phyloP scores from a whole-genome alignment of 23 tunicate genomes.

The Styela plicata region DNA sequence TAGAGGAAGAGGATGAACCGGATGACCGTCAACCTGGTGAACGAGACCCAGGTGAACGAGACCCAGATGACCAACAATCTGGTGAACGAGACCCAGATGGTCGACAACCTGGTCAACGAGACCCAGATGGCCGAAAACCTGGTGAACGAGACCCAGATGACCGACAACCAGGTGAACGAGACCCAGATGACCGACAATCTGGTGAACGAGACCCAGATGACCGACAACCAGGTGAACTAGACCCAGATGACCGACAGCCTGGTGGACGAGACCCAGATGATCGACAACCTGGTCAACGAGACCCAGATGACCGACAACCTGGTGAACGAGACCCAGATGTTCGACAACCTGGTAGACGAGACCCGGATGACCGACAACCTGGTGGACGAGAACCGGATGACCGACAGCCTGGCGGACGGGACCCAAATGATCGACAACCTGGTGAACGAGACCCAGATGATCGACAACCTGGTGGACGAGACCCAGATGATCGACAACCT shows the following conservation, averaged over 20 bases:
- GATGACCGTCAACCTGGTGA: neutral
- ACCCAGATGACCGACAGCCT: neutral
- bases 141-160: neutral
- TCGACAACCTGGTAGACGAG: neutral
- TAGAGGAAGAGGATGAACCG: neutral
- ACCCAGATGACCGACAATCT: neutral
- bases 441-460: neutral
- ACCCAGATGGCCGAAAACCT: neutral
- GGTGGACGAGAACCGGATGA: neutral
- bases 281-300: neutral
- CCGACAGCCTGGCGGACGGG: neutral
- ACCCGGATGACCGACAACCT: neutral
- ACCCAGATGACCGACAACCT: neutral
- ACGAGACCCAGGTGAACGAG: neutral
- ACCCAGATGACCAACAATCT: neutral
- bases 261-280: neutral
- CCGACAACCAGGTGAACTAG: neutral
- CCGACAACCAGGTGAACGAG: neutral
- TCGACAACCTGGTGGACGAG: neutral
- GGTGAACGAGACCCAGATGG: neutral
- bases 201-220: neutral
- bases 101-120: neutral
- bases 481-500: neutral
- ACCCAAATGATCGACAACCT: neutral
- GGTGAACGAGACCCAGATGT: neutral